Percentiles rank a stretch among this genome's conserved stretches.
phyloP scores from a whole-genome alignment of 2,888 invertebrate species.

The Pseudococcus longispinus region DNA sequence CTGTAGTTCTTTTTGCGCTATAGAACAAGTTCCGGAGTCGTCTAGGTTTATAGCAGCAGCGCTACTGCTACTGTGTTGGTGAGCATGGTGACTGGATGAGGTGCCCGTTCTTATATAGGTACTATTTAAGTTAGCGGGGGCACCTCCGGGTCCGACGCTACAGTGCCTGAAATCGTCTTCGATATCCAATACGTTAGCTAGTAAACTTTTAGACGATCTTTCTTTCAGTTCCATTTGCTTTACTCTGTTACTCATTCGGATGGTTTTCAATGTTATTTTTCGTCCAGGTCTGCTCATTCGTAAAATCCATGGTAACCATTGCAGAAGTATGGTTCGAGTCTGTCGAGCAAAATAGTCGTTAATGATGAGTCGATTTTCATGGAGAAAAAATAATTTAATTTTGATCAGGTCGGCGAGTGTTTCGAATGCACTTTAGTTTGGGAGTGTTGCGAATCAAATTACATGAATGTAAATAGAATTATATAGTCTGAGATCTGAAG shows the following conservation, averaged over 20 bases:
- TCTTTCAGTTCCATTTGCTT: constrained; percentile 92
- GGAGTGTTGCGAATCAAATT: too few species aligned
- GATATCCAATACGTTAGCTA: constrained; percentile 94
- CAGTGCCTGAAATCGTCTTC: constrained; percentile 62
- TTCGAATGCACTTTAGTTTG: too few species aligned
- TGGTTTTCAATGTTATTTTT: constrained; percentile 88
- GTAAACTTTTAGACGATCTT: constrained; percentile 88
- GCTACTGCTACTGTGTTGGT: not conserved
- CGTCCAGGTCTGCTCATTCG: constrained; percentile 96
- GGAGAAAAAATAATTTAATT: not conserved
- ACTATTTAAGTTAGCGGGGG: constrained; percentile 61
- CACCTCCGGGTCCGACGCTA: constrained; percentile 60
- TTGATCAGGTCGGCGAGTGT: not conserved
- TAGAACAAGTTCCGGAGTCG: constrained; percentile 61
- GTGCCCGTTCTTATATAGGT: constrained; percentile 38
- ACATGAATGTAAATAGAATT: too few species aligned
- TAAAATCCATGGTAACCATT: constrained; percentile 96
- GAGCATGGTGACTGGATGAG: constrained; percentile 5
- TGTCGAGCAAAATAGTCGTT: constrained; percentile 64
- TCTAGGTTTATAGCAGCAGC: constrained; percentile 3
- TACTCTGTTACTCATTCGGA: constrained; percentile 89
- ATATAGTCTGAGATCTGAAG: too few species aligned
- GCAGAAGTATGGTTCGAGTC: constrained; percentile 93
- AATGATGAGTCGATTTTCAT: not conserved
- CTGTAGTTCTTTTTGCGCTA: constrained; percentile 78